Evolutionary conservation across 2,888 invertebrate species (phyloP).

Genomic region (Plutella xylostella): DNA sequence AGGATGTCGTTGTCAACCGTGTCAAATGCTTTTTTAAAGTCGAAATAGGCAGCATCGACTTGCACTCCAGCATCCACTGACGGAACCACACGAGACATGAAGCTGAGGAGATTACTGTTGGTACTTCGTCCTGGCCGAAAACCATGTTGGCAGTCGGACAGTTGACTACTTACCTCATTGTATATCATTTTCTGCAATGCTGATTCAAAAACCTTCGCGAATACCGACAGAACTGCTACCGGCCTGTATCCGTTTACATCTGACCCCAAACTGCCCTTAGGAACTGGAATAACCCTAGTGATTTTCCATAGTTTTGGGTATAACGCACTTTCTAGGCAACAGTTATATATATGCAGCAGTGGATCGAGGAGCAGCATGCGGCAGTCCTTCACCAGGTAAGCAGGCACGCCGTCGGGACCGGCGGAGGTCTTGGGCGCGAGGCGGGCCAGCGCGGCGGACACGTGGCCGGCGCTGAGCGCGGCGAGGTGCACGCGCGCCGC

Average conservation of each 20-base stretch:
- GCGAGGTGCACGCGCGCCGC: not conserved
- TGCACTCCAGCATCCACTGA: not conserved
- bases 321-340: not conserved
- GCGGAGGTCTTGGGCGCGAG: slow-evolving; percentile 7
- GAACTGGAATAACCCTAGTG: not conserved
- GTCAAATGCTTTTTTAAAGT: slow-evolving; percentile 1
- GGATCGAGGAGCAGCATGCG: not conserved
- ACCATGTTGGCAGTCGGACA: not conserved
- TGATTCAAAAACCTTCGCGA: not conserved
- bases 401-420: slow-evolving; percentile 12
- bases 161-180: not conserved
- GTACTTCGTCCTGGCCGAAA: not conserved
- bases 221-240: not conserved
- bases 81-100: not conserved
- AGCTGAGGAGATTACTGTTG: not conserved
- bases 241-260: not conserved
- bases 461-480: not conserved
- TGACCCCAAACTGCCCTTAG: not conserved
- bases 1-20: slow-evolving; percentile 1
- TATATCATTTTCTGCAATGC: not conserved
- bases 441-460: slow-evolving; percentile 2
- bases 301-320: not conserved
- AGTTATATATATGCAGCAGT: slow-evolving; percentile 3
- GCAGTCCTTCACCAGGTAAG: slow-evolving; percentile 11
- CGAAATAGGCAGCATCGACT: slow-evolving; percentile 1